These are phyloP conservation scores for Nomada fucata DNA, from an alignment of 2,888 invertebrate genomes.

Conservation along the genomic window DNA sequence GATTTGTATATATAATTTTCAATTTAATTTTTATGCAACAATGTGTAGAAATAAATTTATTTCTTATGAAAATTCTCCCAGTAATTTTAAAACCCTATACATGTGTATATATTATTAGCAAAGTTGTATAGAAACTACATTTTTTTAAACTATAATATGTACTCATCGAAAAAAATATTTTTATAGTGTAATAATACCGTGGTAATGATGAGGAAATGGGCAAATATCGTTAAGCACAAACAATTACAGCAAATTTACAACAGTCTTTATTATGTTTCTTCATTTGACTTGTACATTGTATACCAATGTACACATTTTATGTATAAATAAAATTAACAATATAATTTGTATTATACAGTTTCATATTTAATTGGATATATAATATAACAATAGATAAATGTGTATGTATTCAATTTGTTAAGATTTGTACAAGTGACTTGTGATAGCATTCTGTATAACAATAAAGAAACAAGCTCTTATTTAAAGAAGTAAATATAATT, in stretches of 20 bases:
- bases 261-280: slow-evolving; percentile 83
- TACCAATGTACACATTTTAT: slow-evolving; percentile 76
- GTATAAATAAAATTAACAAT: slow-evolving; percentile 82
- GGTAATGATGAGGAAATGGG: neutral
- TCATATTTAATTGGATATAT: slow-evolving; percentile 78
- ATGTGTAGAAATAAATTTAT: slow-evolving; percentile 64
- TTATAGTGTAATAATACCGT: neutral
- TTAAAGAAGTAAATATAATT: slow-evolving; percentile 66
- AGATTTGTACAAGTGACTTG: slow-evolving; percentile 81
- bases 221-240: slow-evolving; percentile 18
- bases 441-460: slow-evolving; percentile 73
- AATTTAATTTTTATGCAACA: slow-evolving; percentile 53
- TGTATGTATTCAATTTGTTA: slow-evolving; percentile 72
- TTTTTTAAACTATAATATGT: neutral
- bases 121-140: slow-evolving; percentile 11
- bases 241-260: slow-evolving; percentile 77
- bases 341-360: slow-evolving; percentile 80
- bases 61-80: slow-evolving; percentile 46
- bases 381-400: slow-evolving; percentile 80
- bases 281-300: slow-evolving; percentile 76
- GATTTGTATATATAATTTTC: slow-evolving; percentile 48
- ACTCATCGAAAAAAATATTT: slow-evolving; percentile 2
- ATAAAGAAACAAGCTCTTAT: slow-evolving; percentile 70
- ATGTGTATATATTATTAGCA: slow-evolving; percentile 16
- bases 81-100: slow-evolving; percentile 50